Evolutionary conservation across 2,797 vertebrate species (phyloP), one percentile per base, ranked within the genome.

Genomic region (Danio tinwini): DNA sequence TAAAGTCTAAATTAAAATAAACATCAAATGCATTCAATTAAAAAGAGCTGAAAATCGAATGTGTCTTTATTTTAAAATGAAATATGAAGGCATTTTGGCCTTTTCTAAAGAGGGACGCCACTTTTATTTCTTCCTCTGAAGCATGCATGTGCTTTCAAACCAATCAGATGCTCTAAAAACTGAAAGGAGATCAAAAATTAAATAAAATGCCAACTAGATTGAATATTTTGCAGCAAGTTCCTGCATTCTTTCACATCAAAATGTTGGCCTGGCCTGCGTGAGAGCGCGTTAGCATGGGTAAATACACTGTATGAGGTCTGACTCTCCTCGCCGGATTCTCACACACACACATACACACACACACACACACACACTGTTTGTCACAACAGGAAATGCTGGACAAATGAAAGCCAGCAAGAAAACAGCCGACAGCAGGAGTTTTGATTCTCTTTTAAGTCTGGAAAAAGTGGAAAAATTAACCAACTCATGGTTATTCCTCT

Each of bases 341-440:
- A 56, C 21, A 58, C 56, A 58, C 19, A 56, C 55, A 29, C 55
- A 58, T 7, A 21, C 53, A 56, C 21, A 58, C 56, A 58, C 19
- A 56, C 55, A 29, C 55, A 58, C 8, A 56, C 29, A 29, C 29
- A 29, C 29, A 10, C 19, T 61, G 53, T 76, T 73, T 52, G 59
- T 63, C 17, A 37, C 49, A 69, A 78, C 50, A 71, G 77, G 64
- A 47, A 71, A 61, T 58, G 50, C 45, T 40, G 56, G 64, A 69
- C 70, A 80, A 74, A 76, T 56, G 16, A 81, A 29, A 73, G 73
- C 21, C 55, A 21, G 44, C 17, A 49, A 45, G 68, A 47, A 67
- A 69, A 50, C 71, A 79, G 42, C 70, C 14, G 21, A 16, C 74
- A 59, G 47, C 64, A 49, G 55, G 55, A 74, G 14, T 50, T 65